A percentile compares a stretch with the other conserved stretches of the same genome.
phyloP scores from a whole-genome alignment of 1,140 invertebrate species.

The Aphelenchoides besseyi region DNA sequence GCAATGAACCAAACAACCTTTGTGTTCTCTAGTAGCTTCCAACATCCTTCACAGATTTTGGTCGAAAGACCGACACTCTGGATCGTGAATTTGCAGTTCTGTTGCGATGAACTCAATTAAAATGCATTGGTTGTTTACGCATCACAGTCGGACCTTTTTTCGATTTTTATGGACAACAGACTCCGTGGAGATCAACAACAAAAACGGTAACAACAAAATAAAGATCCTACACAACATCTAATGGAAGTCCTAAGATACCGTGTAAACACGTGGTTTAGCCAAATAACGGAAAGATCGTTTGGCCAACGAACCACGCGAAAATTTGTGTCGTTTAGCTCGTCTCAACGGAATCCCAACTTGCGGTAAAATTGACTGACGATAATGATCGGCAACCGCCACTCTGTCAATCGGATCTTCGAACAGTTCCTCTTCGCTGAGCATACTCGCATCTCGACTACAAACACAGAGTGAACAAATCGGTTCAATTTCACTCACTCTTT shows the following conservation, averaged over 20 bases:
- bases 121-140: background rate
- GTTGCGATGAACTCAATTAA: background rate
- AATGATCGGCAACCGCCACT: conserved; percentile 43
- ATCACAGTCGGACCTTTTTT: background rate
- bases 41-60: too few species aligned
- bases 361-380: conserved; percentile 41
- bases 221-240: conserved; percentile 1
- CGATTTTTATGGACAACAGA: background rate
- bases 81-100: too few species aligned
- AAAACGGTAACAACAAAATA: background rate
- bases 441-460: conserved; percentile 10
- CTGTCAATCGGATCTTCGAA: conserved; percentile 48
- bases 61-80: too few species aligned
- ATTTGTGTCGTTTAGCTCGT: conserved; percentile 46
- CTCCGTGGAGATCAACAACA: background rate
- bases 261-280: conserved; percentile 55
- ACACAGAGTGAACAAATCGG: background rate
- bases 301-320: conserved; percentile 54
- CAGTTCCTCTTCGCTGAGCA: conserved; percentile 40
- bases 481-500: conserved; percentile 22
- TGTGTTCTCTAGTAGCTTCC: background rate
- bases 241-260: conserved; percentile 33
- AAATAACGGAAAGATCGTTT: conserved; percentile 45
- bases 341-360: conserved; percentile 49
- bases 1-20: background rate